These are phyloP conservation scores for Gadus chalcogrammus DNA, from an alignment of 2,113 vertebrate genomes.

Conservation along the genomic window DNA sequence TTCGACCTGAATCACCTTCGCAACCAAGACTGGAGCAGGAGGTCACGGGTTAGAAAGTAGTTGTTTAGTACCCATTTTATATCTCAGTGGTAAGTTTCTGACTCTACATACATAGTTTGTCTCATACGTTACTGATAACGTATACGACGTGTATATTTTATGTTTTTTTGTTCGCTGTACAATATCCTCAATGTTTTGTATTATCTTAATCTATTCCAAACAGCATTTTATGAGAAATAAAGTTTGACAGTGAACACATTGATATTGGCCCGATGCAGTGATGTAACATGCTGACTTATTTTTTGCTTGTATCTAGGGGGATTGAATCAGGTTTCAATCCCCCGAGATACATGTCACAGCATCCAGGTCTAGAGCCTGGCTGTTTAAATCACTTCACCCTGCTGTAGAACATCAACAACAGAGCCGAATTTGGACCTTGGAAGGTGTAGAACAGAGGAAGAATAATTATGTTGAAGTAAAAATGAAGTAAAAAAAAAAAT, in stretches of 20 bases:
- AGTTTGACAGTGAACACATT: neutral
- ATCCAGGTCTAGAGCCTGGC: neutral
- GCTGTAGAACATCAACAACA: neutral
- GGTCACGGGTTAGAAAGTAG: neutral
- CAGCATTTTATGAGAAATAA: neutral
- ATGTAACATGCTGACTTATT: neutral
- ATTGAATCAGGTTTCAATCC: neutral
- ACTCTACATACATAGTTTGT: neutral
- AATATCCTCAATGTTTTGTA: neutral
- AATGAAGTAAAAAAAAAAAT: neutral
- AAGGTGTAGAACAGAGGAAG: neutral
- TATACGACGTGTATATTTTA: too few species aligned
- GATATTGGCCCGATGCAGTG: neutral
- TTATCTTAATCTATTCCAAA: neutral
- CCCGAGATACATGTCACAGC: neutral
- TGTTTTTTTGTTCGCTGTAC: neutral
- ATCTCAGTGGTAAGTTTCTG: neutral
- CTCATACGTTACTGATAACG: neutral
- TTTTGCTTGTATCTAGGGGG: neutral
- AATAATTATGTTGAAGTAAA: neutral
- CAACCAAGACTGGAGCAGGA: neutral
- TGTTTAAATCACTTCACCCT: neutral
- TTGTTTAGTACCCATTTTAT: neutral
- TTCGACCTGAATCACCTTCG: neutral
- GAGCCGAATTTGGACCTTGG: neutral